These are phyloP conservation scores for Channa striata DNA, from an alignment of 2,797 vertebrate species.

Conservation along the genomic window DNA sequence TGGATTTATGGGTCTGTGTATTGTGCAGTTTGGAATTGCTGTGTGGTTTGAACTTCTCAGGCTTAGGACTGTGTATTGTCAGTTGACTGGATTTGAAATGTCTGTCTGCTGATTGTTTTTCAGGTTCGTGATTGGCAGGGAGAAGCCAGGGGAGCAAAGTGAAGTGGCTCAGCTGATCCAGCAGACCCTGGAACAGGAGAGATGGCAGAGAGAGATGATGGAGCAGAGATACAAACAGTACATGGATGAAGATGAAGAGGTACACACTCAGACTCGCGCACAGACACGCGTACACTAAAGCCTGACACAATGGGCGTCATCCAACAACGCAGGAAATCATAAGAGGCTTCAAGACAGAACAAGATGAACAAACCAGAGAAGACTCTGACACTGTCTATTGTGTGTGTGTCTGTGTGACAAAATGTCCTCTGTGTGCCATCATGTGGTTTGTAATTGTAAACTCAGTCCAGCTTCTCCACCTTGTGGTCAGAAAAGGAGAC, in stretches of 20 bases:
- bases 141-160: constrained; percentile 97
- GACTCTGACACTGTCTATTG: neutral
- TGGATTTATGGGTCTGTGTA: neutral
- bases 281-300: neutral
- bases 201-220: constrained; percentile 98
- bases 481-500: constrained; percentile 56
- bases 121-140: constrained; percentile 96
- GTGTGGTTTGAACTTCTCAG: constrained; percentile 28
- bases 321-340: constrained; percentile 37
- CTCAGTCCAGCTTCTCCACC: constrained; percentile 51
- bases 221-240: constrained; percentile 97
- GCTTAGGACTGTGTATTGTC: constrained; percentile 66
- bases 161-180: constrained; percentile 98
- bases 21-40: neutral
- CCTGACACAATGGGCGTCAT: neutral
- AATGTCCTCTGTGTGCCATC: constrained; percentile 58
- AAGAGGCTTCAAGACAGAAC: neutral
- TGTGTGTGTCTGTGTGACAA: constrained; percentile 37
- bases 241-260: constrained; percentile 91
- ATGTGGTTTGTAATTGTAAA: constrained; percentile 19
- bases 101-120: constrained; percentile 11
- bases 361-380: neutral
- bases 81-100: too few relatives aligned
- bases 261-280: neutral
- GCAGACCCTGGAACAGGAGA: constrained; percentile 97